Evolutionary conservation across 2,888 invertebrate genomes (phyloP).

Genomic region (Euproctis similis): DNA sequence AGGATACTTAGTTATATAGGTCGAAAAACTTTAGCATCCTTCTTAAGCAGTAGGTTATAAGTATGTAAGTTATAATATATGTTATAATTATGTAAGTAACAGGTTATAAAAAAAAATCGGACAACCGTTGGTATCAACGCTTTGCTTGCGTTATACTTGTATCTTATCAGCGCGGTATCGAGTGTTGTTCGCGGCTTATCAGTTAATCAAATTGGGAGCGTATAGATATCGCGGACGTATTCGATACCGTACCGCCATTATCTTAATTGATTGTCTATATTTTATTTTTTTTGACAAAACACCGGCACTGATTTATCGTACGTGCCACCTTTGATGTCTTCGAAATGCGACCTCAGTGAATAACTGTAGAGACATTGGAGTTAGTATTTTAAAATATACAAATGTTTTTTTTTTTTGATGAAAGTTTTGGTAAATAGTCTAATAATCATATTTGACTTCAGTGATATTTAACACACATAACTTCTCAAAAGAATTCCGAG

Average conservation of each 20-base stretch:
- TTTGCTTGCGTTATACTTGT: slow-evolving; percentile 66
- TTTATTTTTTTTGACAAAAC: slow-evolving; percentile 58
- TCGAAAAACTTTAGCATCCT: too few relatives aligned
- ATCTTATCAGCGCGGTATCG: slow-evolving; percentile 63
- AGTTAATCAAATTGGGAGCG: slow-evolving; percentile 71
- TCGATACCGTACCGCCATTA: slow-evolving; percentile 61
- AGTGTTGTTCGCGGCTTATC: slow-evolving; percentile 64
- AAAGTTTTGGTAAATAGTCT: too few relatives aligned
- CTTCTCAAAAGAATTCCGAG: too few relatives aligned
- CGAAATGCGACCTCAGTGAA: slow-evolving; percentile 22
- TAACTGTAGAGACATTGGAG: slow-evolving; percentile 17
- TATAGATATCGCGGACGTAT: slow-evolving; percentile 63
- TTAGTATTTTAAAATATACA: too few relatives aligned
- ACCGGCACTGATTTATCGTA: slow-evolving; percentile 37
- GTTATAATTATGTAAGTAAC: too few relatives aligned
- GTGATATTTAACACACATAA: too few relatives aligned
- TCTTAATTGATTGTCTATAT: slow-evolving; percentile 73
- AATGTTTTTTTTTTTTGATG: too few relatives aligned
- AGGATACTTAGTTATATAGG: too few relatives aligned
- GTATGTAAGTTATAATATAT: too few relatives aligned
- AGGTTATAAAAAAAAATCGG: slow-evolving; percentile 74
- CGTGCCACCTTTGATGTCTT: slow-evolving; percentile 41
- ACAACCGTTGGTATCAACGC: slow-evolving; percentile 59
- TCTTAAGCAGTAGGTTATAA: too few relatives aligned
- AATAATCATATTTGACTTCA: too few relatives aligned